Percentiles rank a stretch among this genome's conserved stretches.
Evolutionary conservation across 2,888 invertebrate species (phyloP).

Genomic region (Diplolepis rosae): DNA sequence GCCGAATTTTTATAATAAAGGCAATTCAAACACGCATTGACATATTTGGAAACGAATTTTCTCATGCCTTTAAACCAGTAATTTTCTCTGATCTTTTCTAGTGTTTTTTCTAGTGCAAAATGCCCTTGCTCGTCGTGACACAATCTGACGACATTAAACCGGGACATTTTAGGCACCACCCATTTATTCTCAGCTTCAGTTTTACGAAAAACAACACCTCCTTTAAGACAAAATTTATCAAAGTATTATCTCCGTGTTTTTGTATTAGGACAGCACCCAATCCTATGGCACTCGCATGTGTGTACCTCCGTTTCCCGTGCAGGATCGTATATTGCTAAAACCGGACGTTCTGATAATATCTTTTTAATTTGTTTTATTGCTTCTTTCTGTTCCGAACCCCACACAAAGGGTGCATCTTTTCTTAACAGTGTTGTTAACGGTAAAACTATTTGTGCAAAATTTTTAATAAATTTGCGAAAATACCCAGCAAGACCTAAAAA

Average conservation of each 20-base stretch:
- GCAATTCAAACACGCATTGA: slow-evolving; percentile 68
- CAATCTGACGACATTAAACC: too few relatives aligned
- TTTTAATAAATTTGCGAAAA: slow-evolving; percentile 11
- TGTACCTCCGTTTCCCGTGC: slow-evolving; percentile 53
- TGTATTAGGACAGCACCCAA: too few relatives aligned
- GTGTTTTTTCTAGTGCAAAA: slow-evolving; percentile 61
- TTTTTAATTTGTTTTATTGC: slow-evolving; percentile 11
- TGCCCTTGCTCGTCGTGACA: slow-evolving; percentile 70
- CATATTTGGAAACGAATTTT: slow-evolving; percentile 63
- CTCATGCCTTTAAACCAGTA: too few relatives aligned
- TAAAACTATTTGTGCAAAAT: too few relatives aligned
- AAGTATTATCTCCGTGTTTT: slow-evolving; percentile 31
- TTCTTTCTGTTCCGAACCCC: slow-evolving; percentile 18
- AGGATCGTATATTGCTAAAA: slow-evolving; percentile 51
- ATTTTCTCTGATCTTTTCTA: too few relatives aligned
- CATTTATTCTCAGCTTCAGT: slow-evolving; percentile 49
- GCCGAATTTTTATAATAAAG: slow-evolving; percentile 65
- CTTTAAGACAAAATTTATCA: slow-evolving; percentile 41
- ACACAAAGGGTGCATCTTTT: slow-evolving; percentile 53
- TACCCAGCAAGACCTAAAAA: slow-evolving; percentile 28
- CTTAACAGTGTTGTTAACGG: background rate
- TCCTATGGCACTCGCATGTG: too few relatives aligned
- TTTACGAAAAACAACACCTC: slow-evolving; percentile 42
- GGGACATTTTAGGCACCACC: too few relatives aligned
- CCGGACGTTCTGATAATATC: slow-evolving; percentile 34